Evolutionary conservation across 2,797 vertebrate species (phyloP).

Genomic region (Nyctibius grandis): DNA sequence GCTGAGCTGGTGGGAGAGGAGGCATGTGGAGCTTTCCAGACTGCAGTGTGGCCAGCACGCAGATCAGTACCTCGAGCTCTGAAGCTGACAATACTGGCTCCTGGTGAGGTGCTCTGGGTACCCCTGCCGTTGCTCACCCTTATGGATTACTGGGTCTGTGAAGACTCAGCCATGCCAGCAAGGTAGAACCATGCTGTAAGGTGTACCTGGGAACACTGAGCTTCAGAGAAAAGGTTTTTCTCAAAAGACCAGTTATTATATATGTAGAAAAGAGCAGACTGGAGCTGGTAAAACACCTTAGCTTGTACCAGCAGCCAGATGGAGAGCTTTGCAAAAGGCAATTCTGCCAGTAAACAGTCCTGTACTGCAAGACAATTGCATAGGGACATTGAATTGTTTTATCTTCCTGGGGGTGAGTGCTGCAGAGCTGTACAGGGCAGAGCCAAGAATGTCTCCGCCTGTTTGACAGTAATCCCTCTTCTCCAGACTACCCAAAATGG

Average conservation of each 20-base stretch:
- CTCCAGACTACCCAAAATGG: not conserved
- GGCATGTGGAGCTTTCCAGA: rapidly evolving
- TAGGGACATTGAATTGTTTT: not conserved
- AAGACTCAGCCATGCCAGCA: not conserved
- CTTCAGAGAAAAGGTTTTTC: not conserved
- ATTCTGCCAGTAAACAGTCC: not conserved
- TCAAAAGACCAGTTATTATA: not conserved
- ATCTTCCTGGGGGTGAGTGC: not conserved
- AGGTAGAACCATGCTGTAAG: not conserved
- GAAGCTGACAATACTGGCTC: not conserved
- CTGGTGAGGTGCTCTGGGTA: not conserved
- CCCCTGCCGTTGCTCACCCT: not conserved
- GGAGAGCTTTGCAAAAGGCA: not conserved
- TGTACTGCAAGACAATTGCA: not conserved
- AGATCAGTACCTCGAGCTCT: rapidly evolving
- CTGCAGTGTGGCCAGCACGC: not conserved
- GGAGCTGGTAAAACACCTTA: not conserved
- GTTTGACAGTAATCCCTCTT: not conserved
- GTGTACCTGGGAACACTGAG: not conserved
- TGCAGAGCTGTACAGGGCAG: not conserved
- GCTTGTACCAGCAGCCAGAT: not conserved
- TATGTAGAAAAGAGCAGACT: not conserved
- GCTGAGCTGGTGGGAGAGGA: not conserved
- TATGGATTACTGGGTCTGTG: not conserved
- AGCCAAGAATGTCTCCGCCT: not conserved